phyloP scores from a whole-genome alignment of 2,888 invertebrate genomes.

The Xanthostigma xanthostigma region DNA sequence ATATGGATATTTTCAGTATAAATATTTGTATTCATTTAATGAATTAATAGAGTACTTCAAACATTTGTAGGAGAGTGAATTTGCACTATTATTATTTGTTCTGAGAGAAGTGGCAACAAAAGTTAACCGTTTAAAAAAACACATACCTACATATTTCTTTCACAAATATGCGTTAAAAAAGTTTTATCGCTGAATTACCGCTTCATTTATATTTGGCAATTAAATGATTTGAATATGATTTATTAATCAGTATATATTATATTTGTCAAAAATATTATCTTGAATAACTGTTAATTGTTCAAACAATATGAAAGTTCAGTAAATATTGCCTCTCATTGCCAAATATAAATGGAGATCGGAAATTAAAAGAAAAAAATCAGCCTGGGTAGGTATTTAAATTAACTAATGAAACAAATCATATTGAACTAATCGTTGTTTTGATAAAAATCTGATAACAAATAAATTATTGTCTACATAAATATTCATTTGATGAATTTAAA shows the following conservation, averaged over 20 bases:
- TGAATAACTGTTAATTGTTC: too few relatives aligned
- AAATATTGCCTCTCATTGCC: too few relatives aligned
- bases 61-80: neutral
- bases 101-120: neutral
- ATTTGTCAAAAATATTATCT: too few relatives aligned
- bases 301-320: too few relatives aligned
- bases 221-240: too few relatives aligned
- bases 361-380: neutral
- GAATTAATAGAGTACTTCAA: neutral
- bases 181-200: too few relatives aligned
- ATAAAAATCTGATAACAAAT: neutral
- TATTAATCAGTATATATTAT: too few relatives aligned
- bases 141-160: constrained; percentile 1
- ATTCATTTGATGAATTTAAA: neutral
- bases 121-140: neutral
- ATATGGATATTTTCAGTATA: too few relatives aligned
- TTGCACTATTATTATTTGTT: constrained; percentile 5
- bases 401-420: neutral
- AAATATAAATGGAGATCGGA: constrained; percentile 1
- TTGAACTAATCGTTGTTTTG: neutral
- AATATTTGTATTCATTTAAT: too few relatives aligned
- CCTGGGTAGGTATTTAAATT: neutral
- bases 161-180: constrained; percentile 5
- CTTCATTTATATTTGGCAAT: too few relatives aligned
- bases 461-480: neutral